Evolutionary conservation across 2,888 invertebrate genomes (phyloP).

Genomic region (Drosophila sordidapex): DNA sequence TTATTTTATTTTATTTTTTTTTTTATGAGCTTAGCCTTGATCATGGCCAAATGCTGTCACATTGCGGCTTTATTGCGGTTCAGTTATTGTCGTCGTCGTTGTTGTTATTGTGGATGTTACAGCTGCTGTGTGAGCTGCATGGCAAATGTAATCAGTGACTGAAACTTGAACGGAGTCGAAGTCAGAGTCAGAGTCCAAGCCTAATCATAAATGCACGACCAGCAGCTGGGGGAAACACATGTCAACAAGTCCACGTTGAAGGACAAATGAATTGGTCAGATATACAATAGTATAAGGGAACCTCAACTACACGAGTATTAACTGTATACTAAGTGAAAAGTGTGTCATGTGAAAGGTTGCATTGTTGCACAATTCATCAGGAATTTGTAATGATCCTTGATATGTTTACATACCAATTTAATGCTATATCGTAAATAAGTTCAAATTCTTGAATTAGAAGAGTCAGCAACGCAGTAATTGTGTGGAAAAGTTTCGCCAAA

Average conservation of each 20-base stretch:
- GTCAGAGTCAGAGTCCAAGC: background rate
- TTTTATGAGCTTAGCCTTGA: constrained; percentile 60
- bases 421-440: background rate
- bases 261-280: constrained; percentile 48
- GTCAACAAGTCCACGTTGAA: constrained; percentile 27
- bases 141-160: constrained; percentile 53
- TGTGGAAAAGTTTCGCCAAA: background rate
- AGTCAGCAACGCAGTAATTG: background rate
- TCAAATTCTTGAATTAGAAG: background rate
- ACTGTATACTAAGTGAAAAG: constrained; percentile 22
- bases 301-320: background rate
- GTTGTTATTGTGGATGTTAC: constrained; percentile 19
- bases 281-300: background rate
- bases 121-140: constrained; percentile 51
- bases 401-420: background rate
- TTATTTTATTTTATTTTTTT: constrained; percentile 3
- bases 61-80: constrained; percentile 52
- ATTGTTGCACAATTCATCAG: constrained; percentile 2
- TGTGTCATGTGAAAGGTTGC: constrained; percentile 47
- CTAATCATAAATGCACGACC: constrained; percentile 55
- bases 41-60: constrained; percentile 56
- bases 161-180: constrained; percentile 6
- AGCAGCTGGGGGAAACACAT: constrained; percentile 45
- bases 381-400: background rate
- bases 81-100: constrained; percentile 25